A percentile compares a stretch with the other conserved stretches of the same genome.
These are phyloP conservation scores for Chymomyza procnemis DNA, from an alignment of 2,888 invertebrate species.

Conservation along the genomic window DNA sequence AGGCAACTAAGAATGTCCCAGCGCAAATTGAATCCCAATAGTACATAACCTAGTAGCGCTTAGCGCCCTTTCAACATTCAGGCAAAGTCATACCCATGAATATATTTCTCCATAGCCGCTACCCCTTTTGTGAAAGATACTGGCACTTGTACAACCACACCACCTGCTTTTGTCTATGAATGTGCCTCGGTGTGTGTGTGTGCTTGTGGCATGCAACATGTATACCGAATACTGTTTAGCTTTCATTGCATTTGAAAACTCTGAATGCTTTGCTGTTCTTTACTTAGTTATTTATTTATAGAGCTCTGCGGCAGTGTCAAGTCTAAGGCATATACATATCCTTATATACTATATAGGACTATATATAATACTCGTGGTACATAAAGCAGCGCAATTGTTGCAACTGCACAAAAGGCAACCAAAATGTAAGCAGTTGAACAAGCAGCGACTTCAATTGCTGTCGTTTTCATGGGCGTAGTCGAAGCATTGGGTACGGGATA, in stretches of 20 bases:
- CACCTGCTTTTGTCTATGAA: neutral
- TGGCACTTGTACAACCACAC: too few species aligned
- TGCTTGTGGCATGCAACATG: conserved; percentile 7
- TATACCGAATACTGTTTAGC: neutral
- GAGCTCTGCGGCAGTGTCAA: neutral
- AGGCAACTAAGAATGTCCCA: too few species aligned
- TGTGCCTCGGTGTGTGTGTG: neutral
- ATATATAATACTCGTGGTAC: neutral
- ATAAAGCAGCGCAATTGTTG: neutral
- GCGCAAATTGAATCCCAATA: too few species aligned
- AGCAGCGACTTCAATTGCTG: too few species aligned
- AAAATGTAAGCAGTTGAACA: neutral
- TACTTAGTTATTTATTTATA: neutral
- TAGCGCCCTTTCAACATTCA: too few species aligned
- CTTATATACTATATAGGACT: too few species aligned
- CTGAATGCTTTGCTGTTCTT: neutral
- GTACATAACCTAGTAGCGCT: too few species aligned
- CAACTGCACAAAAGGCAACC: neutral
- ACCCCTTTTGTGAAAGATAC: too few species aligned
- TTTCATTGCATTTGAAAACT: neutral
- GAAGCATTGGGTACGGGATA: too few species aligned
- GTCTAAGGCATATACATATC: neutral
- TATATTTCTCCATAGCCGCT: too few species aligned
- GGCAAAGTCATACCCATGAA: too few species aligned
- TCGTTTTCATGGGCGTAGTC: too few species aligned